These are phyloP conservation scores for Notechis scutatus DNA, from an alignment of 2,113 vertebrate genomes.

Conservation along the genomic window DNA sequence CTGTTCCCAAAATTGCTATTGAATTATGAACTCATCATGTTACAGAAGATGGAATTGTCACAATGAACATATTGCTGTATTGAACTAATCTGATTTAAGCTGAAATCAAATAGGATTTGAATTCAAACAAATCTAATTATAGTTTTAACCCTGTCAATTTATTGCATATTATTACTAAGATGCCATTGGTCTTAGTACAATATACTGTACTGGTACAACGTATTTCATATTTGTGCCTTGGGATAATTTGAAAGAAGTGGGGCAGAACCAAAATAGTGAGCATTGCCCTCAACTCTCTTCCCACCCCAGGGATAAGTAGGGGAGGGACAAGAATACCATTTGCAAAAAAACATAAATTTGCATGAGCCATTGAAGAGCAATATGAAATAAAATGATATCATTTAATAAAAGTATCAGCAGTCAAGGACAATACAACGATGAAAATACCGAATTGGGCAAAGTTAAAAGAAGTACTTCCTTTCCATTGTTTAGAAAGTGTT, in stretches of 20 bases:
- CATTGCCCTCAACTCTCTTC: not conserved
- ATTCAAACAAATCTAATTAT: not conserved
- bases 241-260: not conserved
- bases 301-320: not conserved
- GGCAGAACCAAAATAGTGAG: not conserved
- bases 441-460: not conserved
- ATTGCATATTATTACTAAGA: not conserved
- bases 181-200: not conserved
- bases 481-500: not conserved
- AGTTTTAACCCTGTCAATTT: not conserved
- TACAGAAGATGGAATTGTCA: not conserved
- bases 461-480: not conserved
- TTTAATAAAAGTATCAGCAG: not conserved
- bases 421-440: not conserved
- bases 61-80: not conserved
- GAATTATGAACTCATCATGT: not conserved
- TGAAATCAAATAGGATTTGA: not conserved
- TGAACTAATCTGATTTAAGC: not conserved
- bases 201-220: not conserved
- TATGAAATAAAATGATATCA: not conserved
- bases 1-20: not conserved
- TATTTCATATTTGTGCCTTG: not conserved
- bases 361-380: not conserved
- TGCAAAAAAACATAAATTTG: not conserved
- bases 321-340: not conserved